phyloP scores from a whole-genome alignment of 2,113 vertebrate genomes.

The Leucopternis melanops region DNA sequence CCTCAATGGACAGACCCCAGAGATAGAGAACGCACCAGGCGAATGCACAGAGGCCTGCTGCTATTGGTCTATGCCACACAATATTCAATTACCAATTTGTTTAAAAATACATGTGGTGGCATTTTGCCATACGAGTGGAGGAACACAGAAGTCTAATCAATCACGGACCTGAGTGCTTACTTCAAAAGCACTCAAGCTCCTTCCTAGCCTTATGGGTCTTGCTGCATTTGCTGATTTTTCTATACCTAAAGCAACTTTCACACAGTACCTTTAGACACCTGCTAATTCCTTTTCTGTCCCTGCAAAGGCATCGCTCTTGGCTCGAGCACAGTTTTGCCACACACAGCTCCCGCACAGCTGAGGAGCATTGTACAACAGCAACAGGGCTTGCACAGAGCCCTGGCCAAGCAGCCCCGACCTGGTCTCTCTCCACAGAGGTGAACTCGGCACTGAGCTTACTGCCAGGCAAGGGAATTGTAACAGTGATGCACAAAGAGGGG shows the following conservation, averaged over 20 bases:
- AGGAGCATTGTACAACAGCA: fast-evolving
- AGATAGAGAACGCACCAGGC: background rate
- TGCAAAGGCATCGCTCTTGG: background rate
- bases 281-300: background rate
- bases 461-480: background rate
- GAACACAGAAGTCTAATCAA: background rate
- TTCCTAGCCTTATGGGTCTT: background rate
- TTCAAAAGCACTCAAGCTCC: background rate
- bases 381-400: background rate
- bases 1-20: background rate
- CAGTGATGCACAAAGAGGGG: fast-evolving
- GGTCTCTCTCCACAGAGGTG: too few species aligned
- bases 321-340: fast-evolving
- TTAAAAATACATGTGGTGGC: fast-evolving
- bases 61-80: fast-evolving
- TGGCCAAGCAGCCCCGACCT: background rate
- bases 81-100: background rate
- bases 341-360: fast-evolving
- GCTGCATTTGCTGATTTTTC: background rate
- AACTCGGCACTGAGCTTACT: background rate
- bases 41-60: background rate
- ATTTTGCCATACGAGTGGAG: background rate
- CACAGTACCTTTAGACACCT: fast-evolving
- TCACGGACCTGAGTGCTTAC: background rate
- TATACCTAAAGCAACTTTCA: background rate